Conservation (phyloP, 53 echinoderm and acorn worm genomes). For the Luidia sarsii region DNA sequence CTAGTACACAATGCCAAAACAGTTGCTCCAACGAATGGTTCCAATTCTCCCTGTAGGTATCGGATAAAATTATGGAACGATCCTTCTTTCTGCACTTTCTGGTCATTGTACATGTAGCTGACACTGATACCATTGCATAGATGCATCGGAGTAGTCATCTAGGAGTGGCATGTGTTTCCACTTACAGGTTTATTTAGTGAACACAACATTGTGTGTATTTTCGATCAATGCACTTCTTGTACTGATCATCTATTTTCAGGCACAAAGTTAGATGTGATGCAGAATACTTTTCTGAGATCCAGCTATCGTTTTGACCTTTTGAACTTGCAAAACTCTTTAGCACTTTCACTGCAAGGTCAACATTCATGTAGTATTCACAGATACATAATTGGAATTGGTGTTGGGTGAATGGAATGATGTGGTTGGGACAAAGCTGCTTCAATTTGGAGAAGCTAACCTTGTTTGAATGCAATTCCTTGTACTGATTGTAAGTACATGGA, state of each 20-base stretch:
- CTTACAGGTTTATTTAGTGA: constrained; percentile 10
- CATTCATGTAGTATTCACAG: constrained; percentile 35
- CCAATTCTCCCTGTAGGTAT: background rate
- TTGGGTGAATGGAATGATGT: constrained; percentile 21
- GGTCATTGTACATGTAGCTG: background rate
- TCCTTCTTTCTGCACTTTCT: constrained; percentile 1
- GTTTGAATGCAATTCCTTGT: constrained; percentile 9
- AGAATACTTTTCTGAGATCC: constrained; percentile 5
- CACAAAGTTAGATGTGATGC: constrained; percentile 22
- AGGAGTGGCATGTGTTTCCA: background rate
- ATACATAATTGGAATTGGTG: constrained; percentile 11
- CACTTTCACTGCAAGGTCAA: constrained; percentile 22
- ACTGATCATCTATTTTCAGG: constrained; percentile 16
- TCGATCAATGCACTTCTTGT: constrained; percentile 44
- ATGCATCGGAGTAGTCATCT: background rate
- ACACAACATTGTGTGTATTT: constrained; percentile 17
- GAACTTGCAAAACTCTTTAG: constrained; percentile 7
- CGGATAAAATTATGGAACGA: background rate
- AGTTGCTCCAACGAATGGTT: too few species aligned
- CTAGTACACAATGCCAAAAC: too few species aligned
- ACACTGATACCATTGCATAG: constrained; percentile 10
- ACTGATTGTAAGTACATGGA: constrained; percentile 17
- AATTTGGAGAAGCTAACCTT: constrained; percentile 17
- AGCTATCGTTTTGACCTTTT: background rate
- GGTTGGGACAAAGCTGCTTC: constrained; percentile 17